These are phyloP conservation scores for Tupaia chinensis DNA, from an alignment of 2,113 vertebrate genomes.

Conservation along the genomic window DNA sequence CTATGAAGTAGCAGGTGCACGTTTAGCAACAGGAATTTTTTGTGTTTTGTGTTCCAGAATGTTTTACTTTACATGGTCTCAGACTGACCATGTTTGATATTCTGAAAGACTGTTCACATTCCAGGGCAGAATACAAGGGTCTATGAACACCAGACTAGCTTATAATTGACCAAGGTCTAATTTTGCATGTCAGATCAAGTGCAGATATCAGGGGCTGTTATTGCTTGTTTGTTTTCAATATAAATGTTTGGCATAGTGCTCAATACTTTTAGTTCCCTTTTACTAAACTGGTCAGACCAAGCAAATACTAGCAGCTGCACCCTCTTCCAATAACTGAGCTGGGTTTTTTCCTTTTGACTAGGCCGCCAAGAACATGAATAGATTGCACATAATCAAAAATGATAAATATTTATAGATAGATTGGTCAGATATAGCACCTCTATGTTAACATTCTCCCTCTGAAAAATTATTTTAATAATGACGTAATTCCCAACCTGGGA, in stretches of 20 bases:
- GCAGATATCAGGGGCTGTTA: neutral
- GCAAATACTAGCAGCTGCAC: neutral
- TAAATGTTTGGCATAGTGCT: neutral
- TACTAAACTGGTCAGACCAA: neutral
- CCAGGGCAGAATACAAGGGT: neutral
- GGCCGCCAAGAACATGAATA: neutral
- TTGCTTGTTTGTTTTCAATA: neutral
- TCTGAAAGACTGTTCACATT: accelerated
- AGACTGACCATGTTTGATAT: neutral
- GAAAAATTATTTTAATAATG: neutral
- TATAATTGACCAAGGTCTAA: neutral
- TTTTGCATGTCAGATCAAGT: neutral
- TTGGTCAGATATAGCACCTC: neutral
- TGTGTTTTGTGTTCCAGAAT: neutral
- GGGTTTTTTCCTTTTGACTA: neutral
- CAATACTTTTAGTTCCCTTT: neutral
- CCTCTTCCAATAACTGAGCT: no score
- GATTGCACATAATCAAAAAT: neutral
- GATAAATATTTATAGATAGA: neutral
- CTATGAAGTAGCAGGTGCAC: neutral
- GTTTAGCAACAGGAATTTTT: neutral
- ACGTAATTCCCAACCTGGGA: neutral
- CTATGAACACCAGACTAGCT: neutral
- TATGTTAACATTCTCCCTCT: neutral
- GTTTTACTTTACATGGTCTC: neutral